These are phyloP conservation scores for Tragelaphus oryx DNA, from an alignment of 2,797 vertebrate species.

Conservation along the genomic window DNA sequence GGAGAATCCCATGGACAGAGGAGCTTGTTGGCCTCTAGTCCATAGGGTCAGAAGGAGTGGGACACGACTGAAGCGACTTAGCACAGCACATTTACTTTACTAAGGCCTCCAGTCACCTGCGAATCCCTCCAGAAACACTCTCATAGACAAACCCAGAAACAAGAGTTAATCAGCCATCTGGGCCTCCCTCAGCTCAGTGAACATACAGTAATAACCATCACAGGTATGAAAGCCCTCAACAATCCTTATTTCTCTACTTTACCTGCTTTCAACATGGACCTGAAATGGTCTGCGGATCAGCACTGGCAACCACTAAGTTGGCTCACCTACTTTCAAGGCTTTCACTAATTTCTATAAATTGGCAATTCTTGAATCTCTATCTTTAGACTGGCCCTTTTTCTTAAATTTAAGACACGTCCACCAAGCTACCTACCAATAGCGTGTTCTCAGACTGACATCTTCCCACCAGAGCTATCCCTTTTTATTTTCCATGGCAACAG, in stretches of 20 bases:
- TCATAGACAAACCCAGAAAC: neutral
- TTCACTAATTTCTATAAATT: neutral
- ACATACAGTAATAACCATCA: neutral
- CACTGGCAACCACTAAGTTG: neutral
- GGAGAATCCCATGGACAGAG: neutral
- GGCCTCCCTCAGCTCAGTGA: neutral
- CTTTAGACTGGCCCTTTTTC: neutral
- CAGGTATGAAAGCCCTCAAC: neutral
- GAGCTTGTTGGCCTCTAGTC: neutral
- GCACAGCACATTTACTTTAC: neutral
- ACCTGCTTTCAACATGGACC: neutral
- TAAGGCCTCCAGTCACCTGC: neutral
- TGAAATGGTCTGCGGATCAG: neutral
- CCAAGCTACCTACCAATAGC: neutral
- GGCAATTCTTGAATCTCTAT: neutral
- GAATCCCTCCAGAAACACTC: neutral
- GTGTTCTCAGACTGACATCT: neutral
- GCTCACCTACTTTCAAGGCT: neutral
- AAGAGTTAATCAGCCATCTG: neutral
- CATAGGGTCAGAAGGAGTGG: neutral
- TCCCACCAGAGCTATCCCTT: neutral
- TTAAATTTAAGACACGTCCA: constrained; percentile 3
- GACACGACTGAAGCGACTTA: fast-evolving
- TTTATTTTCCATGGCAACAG: neutral
- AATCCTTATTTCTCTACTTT: neutral